Base-by-base conservation (phyloP, 37 sponge, comb jelly and placozoan genomes). In the Crambe crambe region DNA sequence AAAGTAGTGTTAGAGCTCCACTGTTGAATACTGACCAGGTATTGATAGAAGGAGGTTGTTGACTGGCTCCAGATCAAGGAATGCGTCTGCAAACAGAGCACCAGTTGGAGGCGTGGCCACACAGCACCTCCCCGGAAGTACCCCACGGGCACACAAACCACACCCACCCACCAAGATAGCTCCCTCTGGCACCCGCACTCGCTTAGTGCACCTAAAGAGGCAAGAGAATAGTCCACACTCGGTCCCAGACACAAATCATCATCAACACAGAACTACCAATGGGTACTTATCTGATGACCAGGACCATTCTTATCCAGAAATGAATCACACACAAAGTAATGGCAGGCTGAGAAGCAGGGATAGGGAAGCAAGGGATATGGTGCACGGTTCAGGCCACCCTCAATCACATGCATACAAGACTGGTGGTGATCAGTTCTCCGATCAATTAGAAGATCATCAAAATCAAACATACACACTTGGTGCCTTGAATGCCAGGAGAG, bases 101-200 rank as follows among this genome's bases (percentile, higher is more conserved):
- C n/a, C 42, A 35, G 42, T 70, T 21, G 71, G 42, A 27, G 71
- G 43, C 2, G 39, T 37, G n/a, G n/a, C 43, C 23, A 22, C 37
- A 35, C 41, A 70, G 2, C 26, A 57, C 9, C 75, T 75, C 39
- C 75, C 75, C 2, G 75, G 75, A 1, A 75, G 25, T 27, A 75
- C 75, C 37, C 59, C 59, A 0, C 17, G 35, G 23, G n/a, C 30
- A 23, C 57, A 34, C 38, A 40, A 70, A 70, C 71, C 71, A 70
- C 71, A 42, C 71, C 71, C 58, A 75, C 39, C 75, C 1, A 58
- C 37, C 58, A 47, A 1, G 2, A 0, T 72, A 41, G 54, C 44
- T 12, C 73, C 51, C 9, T n/a, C 34, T 30, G 31, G 35, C 12
- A 6, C 31, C 5, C 31, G 66, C 5, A 65, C 9, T 30, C 66